These are phyloP conservation scores for Thunnus albacares DNA, from an alignment of 2,797 vertebrate genomes.

Conservation along the genomic window DNA sequence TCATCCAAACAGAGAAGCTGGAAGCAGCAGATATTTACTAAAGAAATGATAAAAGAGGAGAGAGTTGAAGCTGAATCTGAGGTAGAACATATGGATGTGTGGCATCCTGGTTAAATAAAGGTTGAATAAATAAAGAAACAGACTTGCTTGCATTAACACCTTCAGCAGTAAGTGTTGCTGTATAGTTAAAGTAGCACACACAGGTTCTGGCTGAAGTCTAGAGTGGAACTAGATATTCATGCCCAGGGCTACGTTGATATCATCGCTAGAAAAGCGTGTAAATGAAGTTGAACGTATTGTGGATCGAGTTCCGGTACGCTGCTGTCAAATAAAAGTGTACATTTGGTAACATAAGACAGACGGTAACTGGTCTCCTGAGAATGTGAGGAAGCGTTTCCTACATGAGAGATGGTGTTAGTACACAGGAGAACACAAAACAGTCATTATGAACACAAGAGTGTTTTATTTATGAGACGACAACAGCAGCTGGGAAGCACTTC, in stretches of 20 bases:
- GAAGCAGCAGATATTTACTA: not conserved
- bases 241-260: constrained; percentile 2
- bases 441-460: constrained; percentile 47
- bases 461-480: constrained; percentile 69
- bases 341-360: constrained; percentile 18
- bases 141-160: not conserved
- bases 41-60: not conserved
- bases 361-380: constrained; percentile 47
- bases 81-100: too few species aligned
- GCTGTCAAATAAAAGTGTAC: constrained; percentile 37
- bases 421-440: constrained; percentile 52
- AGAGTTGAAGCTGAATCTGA: too few species aligned
- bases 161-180: not conserved
- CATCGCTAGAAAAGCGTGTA: constrained; percentile 16
- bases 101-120: too few species aligned
- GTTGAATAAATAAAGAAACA: not conserved
- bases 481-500: constrained; percentile 47
- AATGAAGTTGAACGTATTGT: constrained; percentile 42
- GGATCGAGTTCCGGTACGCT: constrained; percentile 16
- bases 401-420: constrained; percentile 60
- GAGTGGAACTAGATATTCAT: constrained; percentile 34
- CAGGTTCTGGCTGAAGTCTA: too few species aligned
- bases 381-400: constrained; percentile 40
- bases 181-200: too few species aligned
- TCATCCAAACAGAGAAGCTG: too few species aligned